Evolutionary conservation across 1,140 invertebrate genomes (phyloP).

Genomic region (Drosophila lacertosa): DNA sequence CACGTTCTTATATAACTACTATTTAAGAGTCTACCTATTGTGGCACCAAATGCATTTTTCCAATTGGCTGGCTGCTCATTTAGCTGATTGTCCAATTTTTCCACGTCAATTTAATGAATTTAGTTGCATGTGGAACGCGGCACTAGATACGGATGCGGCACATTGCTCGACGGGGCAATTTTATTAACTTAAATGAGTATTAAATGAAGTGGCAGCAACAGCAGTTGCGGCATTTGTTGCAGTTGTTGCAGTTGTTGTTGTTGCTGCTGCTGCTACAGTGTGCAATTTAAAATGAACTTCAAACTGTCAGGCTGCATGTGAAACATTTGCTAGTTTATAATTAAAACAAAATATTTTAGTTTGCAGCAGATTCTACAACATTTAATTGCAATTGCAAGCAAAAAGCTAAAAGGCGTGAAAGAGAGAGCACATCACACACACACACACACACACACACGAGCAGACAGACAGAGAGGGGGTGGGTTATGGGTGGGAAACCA

Average conservation of each 20-base stretch:
- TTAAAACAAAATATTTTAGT: slow-evolving; percentile 72
- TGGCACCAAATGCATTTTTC: neutral
- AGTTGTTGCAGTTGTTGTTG: neutral
- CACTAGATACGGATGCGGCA: slow-evolving; percentile 11
- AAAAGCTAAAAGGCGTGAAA: slow-evolving; percentile 5
- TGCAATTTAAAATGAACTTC: slow-evolving; percentile 33
- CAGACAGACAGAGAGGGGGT: neutral
- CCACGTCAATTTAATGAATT: slow-evolving; percentile 48
- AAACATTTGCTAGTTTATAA: slow-evolving; percentile 50
- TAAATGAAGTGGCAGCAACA: slow-evolving; percentile 51
- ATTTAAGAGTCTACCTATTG: neutral
- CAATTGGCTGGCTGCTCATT: slow-evolving; percentile 10
- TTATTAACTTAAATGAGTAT: slow-evolving; percentile 62
- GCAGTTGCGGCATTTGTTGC: neutral
- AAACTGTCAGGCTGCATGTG: slow-evolving; percentile 38
- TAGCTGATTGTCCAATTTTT: slow-evolving; percentile 15
- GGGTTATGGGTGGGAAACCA: too few species aligned
- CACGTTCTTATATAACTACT: neutral
- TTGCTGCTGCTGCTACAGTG: neutral
- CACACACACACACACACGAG: neutral
- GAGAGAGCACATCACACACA: too few species aligned
- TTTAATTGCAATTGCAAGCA: slow-evolving; percentile 54
- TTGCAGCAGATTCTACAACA: slow-evolving; percentile 34
- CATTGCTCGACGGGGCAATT: slow-evolving; percentile 25
- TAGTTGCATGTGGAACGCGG: slow-evolving; percentile 19